phyloP scores from a whole-genome alignment of 2,888 invertebrate genomes.

The Cyclophora punctaria region DNA sequence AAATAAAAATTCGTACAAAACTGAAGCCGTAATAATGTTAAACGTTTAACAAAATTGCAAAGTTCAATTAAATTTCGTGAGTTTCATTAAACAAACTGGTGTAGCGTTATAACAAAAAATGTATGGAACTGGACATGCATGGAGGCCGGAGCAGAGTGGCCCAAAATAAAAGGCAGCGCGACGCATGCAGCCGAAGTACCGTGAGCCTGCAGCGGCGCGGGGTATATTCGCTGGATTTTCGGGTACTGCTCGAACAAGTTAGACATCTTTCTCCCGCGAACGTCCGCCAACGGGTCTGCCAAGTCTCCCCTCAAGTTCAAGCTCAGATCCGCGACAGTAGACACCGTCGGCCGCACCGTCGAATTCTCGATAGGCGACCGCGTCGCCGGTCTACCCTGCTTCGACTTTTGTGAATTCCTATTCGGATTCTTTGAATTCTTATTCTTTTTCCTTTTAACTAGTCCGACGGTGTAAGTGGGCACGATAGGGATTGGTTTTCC shows the following conservation, averaged over 20 bases:
- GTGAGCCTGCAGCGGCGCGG: conserved; percentile 74
- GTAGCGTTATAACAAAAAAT: conserved; percentile 39
- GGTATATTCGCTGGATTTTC: conserved; percentile 86
- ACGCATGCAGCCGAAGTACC: conserved; percentile 58
- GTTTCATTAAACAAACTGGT: conserved; percentile 31
- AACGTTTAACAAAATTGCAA: conserved; percentile 26
- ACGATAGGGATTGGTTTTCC: conserved; percentile 54
- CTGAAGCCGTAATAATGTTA: conserved; percentile 22
- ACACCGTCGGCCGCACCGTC: conserved; percentile 42
- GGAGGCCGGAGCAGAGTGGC: conserved; percentile 55
- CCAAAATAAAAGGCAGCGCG: conserved; percentile 47
- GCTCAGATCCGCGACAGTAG: conserved; percentile 53
- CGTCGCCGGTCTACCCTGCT: conserved; percentile 71
- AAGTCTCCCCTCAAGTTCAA: conserved; percentile 58
- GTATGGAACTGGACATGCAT: conserved; percentile 59
- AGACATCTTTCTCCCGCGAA: conserved; percentile 77
- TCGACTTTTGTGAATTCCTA: conserved; percentile 65
- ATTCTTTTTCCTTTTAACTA: conserved; percentile 71
- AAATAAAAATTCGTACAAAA: conserved; percentile 19
- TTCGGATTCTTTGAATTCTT: conserved; percentile 74
- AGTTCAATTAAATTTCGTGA: conserved; percentile 24
- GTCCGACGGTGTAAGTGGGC: conserved; percentile 62
- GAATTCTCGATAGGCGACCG: conserved; percentile 73
- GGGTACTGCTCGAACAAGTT: conserved; percentile 83
- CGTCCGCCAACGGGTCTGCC: conserved; percentile 57